These are phyloP conservation scores for Ligdia adustata DNA, from an alignment of 2,888 invertebrate species.

Conservation along the genomic window DNA sequence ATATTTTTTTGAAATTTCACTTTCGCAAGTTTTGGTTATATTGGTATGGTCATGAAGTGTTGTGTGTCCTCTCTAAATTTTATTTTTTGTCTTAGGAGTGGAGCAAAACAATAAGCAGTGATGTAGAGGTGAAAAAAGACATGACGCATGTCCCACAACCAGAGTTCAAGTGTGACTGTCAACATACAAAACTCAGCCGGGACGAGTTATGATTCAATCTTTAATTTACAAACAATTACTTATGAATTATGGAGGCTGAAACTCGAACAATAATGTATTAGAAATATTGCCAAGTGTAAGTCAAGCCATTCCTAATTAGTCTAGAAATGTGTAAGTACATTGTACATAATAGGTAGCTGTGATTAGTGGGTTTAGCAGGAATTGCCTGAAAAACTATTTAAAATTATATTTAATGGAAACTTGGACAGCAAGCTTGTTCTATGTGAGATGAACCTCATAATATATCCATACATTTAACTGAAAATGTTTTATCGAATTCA, in stretches of 20 bases:
- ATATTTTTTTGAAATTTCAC: too few species aligned
- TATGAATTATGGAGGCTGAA: conserved; percentile 9
- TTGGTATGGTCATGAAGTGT: too few species aligned
- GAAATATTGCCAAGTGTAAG: conserved; percentile 14
- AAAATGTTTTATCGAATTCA: too few species aligned
- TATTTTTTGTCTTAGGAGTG: conserved; percentile 85
- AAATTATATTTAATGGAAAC: too few species aligned
- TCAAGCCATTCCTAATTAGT: conserved; percentile 15
- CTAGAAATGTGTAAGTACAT: neutral
- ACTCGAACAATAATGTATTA: conserved; percentile 12
- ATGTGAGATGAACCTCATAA: too few species aligned
- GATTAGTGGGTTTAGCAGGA: too few species aligned
- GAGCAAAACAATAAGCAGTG: conserved; percentile 86
- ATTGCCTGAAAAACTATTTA: too few species aligned
- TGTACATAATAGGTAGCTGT: too few species aligned
- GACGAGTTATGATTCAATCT: conserved; percentile 61
- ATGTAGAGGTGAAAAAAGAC: conserved; percentile 50
- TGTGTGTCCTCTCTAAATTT: too few species aligned
- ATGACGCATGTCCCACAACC: conserved; percentile 72
- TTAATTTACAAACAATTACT: neutral
- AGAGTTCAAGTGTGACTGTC: conserved; percentile 58
- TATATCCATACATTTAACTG: too few species aligned
- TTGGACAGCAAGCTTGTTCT: too few species aligned
- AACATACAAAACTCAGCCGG: conserved; percentile 35
- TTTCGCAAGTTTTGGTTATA: too few species aligned